These are phyloP conservation scores for Sebastes paucispinis DNA, from an alignment of 2,797 vertebrate species.

Conservation along the genomic window DNA sequence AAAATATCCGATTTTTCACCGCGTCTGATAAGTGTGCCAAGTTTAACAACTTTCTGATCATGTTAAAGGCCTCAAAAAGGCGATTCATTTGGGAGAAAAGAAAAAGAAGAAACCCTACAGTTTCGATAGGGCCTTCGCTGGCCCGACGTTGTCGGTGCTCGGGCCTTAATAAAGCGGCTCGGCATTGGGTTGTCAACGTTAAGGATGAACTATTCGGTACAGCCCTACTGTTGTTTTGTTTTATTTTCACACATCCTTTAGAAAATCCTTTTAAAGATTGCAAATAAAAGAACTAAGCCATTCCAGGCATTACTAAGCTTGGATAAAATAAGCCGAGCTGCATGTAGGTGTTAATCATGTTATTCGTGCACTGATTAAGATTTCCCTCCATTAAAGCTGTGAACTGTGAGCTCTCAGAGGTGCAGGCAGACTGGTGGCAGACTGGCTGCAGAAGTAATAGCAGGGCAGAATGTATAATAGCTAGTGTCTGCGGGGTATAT, in stretches of 20 bases:
- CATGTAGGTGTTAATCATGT: conserved; percentile 3
- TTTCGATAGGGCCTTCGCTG: too few relatives aligned
- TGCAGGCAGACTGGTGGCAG: conserved; percentile 27
- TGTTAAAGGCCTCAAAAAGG: too few relatives aligned
- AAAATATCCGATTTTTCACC: too few relatives aligned
- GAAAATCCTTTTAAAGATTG: not conserved
- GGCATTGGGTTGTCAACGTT: not conserved
- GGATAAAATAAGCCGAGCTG: not conserved
- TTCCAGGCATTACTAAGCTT: not conserved
- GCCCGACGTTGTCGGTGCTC: too few relatives aligned
- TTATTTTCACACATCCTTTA: not conserved
- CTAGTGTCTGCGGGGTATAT: conserved; percentile 55
- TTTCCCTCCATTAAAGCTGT: not conserved
- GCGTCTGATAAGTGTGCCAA: too few relatives aligned
- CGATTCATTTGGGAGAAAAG: too few relatives aligned
- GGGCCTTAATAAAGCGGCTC: not conserved
- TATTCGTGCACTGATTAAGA: not conserved
- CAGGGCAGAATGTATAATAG: conserved; percentile 28
- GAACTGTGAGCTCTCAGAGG: not conserved
- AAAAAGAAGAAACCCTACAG: too few relatives aligned
- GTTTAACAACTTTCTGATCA: too few relatives aligned
- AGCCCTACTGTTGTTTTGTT: not conserved
- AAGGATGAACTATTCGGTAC: not conserved
- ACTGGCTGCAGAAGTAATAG: conserved; percentile 12
- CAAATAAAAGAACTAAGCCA: not conserved